Conservation (phyloP, 2,113 vertebrate species). For the Brachirus orientalis region DNA sequence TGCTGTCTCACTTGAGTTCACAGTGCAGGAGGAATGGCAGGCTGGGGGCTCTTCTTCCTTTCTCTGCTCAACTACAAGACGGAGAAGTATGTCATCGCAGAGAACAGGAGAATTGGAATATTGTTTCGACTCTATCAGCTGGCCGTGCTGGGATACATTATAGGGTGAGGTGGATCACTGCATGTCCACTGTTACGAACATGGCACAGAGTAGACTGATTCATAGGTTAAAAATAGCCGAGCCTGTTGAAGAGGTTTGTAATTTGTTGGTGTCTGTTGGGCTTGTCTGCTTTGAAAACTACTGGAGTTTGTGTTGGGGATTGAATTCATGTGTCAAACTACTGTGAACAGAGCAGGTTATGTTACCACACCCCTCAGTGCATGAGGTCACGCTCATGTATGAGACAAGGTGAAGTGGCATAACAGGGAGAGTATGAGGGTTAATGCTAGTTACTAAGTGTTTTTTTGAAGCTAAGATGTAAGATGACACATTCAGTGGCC, state of each 20-base stretch:
- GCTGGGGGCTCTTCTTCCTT: constrained; percentile 79
- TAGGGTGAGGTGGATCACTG: constrained; percentile 87
- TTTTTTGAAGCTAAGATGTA: background rate
- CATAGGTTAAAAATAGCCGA: constrained; percentile 72
- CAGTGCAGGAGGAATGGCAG: constrained; percentile 81
- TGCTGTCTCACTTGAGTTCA: constrained; percentile 35
- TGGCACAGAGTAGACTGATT: constrained; percentile 43
- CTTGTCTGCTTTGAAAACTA: background rate
- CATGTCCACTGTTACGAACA: background rate
- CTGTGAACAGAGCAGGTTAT: background rate
- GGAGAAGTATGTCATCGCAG: constrained; percentile 93
- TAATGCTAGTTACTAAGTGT: background rate
- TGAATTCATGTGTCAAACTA: background rate
- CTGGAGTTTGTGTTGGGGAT: background rate
- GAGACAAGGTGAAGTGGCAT: constrained; percentile 6
- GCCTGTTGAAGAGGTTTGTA: constrained; percentile 17
- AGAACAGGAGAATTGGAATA: constrained; percentile 93
- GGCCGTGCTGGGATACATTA: constrained; percentile 90
- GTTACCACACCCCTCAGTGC: background rate
- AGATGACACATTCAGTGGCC: background rate
- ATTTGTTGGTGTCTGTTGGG: background rate
- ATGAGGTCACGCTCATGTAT: constrained; percentile 16
- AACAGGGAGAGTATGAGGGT: background rate
- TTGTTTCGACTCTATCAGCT: constrained; percentile 91
- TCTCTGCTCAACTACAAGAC: constrained; percentile 95